phyloP scores from a whole-genome alignment of 2,888 invertebrate species.

The Unio delphinus region DNA sequence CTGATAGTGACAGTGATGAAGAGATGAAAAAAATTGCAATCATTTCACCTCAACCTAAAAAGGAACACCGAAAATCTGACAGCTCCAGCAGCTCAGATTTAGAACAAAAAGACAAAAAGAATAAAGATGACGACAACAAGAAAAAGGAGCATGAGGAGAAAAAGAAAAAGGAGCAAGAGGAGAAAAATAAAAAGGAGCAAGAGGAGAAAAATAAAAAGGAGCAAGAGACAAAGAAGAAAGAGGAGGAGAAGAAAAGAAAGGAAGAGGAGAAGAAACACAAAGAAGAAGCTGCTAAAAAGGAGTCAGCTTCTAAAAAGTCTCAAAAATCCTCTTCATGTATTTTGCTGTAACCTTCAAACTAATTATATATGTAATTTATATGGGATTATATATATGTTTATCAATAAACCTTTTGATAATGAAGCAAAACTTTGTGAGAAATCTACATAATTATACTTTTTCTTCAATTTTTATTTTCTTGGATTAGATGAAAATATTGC shows the following conservation, averaged over 20 bases:
- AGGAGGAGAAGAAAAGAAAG: constrained; percentile 7
- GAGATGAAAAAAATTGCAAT: background rate
- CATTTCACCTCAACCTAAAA: background rate
- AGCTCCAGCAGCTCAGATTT: too few species aligned
- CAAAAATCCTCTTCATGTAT: constrained; percentile 38
- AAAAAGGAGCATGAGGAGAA: background rate
- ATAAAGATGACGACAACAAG: constrained; percentile 11
- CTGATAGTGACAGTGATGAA: constrained; percentile 7
- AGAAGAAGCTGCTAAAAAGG: constrained; percentile 2
- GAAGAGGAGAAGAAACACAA: background rate
- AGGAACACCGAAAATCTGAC: too few species aligned
- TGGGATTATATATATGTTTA: too few species aligned
- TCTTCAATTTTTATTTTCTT: too few species aligned
- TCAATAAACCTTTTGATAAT: too few species aligned
- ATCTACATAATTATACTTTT: too few species aligned
- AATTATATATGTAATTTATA: too few species aligned
- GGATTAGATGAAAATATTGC: too few species aligned
- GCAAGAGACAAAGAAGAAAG: background rate
- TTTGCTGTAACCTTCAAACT: constrained; percentile 22
- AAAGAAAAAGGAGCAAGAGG: background rate
- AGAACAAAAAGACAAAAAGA: background rate
- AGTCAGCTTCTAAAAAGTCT: constrained; percentile 5
- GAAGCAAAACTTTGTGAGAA: too few species aligned
- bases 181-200: background rate
- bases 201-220: constrained; percentile 6